phyloP scores from a whole-genome alignment of 2,797 vertebrate genomes.

The Hirundo rustica region DNA sequence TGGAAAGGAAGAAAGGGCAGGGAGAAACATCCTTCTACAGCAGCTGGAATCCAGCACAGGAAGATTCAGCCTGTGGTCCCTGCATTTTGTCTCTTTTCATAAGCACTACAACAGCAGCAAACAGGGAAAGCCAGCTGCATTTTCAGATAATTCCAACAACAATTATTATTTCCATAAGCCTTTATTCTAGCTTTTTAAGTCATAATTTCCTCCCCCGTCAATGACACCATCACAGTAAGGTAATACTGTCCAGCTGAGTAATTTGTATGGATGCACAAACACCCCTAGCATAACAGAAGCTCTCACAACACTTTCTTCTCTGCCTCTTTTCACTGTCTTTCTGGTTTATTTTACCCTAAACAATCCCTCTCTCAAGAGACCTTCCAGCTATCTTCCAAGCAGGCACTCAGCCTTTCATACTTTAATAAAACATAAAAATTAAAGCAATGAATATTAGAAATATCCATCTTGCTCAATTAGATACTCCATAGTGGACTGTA shows the following conservation, averaged over 20 bases:
- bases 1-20: not conserved
- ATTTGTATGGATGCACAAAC: not conserved
- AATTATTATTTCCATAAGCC: not conserved
- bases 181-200: not conserved
- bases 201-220: not conserved
- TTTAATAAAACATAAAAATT: conserved; percentile 60
- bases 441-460: conserved; percentile 65
- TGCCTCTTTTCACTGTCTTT: not conserved
- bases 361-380: not conserved
- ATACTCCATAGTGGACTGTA: not conserved
- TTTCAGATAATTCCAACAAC: not conserved
- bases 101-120: not conserved
- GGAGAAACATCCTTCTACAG: not conserved
- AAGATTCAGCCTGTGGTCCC: not conserved
- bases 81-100: not conserved
- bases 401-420: conserved; percentile 6
- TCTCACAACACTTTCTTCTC: not conserved
- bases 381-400: conserved; percentile 14
- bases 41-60: accelerated
- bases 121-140: not conserved
- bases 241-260: not conserved
- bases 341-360: conserved; percentile 39
- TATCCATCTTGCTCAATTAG: conserved; percentile 43
- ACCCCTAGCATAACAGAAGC: not conserved
- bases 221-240: not conserved